Evolutionary conservation across 2,888 invertebrate species (phyloP), one percentile per base, ranked within the genome.

Genomic region (Limnephilus auricula): DNA sequence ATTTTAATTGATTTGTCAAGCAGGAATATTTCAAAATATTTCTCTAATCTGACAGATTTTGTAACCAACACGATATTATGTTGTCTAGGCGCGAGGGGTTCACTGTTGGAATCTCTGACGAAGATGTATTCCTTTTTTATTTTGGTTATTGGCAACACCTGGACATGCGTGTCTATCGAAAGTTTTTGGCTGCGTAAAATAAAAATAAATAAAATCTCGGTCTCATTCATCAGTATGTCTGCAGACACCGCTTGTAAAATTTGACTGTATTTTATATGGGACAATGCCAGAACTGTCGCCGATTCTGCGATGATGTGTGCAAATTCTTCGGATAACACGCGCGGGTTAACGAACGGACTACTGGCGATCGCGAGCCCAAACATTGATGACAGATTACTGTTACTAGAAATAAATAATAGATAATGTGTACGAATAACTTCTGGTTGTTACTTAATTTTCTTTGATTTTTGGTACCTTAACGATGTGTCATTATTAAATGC

Each of bases 251-350:
- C 87, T 30, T 25, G 25, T 78, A 78, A 85, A 40, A 87, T 87
- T 65, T 87, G 87, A 78, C 87, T 78, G 87, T 87, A 87, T 87
- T 87, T 87, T 87, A 87, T 87, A 87, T 87, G 87, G 87, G 37
- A 87, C 87, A 87, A 87, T 87, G 87, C 87, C 87, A 87, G 78
- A 87, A 87, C 78, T 87, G 87, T 87, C 87, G 25, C 34, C 15
- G 87, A 78, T 87, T 87, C 78, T 15, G 65, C 32, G 84, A 87
- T 87, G 87, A 87, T 87, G 87, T 87, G 15, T 65, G 31, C 25
- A 34, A 65, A 87, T 87, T 65, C 32, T 37, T 87, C 34, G 87
- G 50, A 87, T 87, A 18, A 15, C 78, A 32, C 78, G n/a, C 32
- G 25, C 87, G 34, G 87, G 87, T 87, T 87, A 87, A 65, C 65